These are phyloP conservation scores for Allacma fusca DNA, from an alignment of 2,888 invertebrate species.

Conservation along the genomic window DNA sequence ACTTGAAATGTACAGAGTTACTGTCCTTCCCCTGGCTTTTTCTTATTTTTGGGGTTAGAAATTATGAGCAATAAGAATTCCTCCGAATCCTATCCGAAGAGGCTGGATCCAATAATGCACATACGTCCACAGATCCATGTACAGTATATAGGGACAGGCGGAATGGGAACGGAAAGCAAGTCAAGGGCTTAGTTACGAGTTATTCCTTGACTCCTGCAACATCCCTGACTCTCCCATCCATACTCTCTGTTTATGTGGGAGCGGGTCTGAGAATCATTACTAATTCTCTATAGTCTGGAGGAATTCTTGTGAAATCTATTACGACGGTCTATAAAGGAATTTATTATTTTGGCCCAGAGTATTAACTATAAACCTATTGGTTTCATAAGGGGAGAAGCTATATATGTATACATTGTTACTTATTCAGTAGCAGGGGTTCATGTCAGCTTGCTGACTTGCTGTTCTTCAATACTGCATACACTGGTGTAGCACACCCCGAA, in stretches of 20 bases:
- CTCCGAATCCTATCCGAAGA: no score
- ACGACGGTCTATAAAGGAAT: background rate
- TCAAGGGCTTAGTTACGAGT: background rate
- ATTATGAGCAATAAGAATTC: background rate
- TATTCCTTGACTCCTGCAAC: constrained; percentile 5
- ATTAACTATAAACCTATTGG: no score
- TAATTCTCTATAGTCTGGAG: background rate
- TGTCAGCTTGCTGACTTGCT: no score
- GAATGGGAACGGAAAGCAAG: background rate
- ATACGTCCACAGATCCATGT: no score
- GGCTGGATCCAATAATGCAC: no score
- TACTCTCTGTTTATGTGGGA: background rate
- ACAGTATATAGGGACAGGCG: background rate
- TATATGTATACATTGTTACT: no score
- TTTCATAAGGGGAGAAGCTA: no score
- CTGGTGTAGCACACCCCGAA: no score
- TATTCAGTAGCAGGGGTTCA: no score
- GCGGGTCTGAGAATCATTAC: background rate
- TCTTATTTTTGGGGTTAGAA: background rate
- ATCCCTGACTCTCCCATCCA: background rate
- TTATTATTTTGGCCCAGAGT: background rate
- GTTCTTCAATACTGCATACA: no score
- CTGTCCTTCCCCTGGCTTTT: background rate
- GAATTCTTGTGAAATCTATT: background rate
- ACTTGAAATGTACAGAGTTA: background rate